Evolutionary conservation across 1,140 invertebrate genomes (phyloP), one percentile per base, ranked within the genome.

Genomic region (Coelopa frigida): DNA sequence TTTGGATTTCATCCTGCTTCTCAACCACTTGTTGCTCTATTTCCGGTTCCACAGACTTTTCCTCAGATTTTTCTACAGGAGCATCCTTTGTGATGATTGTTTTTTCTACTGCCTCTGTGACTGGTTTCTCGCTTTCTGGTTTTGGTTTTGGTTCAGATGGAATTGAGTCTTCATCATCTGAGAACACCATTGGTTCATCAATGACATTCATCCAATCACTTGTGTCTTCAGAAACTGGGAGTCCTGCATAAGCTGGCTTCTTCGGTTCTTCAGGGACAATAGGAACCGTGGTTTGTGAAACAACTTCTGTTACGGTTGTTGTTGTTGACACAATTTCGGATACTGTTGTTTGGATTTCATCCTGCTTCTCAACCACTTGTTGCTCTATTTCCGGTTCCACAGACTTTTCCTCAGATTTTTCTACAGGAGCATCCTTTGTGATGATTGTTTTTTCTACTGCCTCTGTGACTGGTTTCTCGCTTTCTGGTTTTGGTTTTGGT

Each of bases 121-220:
- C 35, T 14, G 14, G 14, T 40, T 40, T 10, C 5, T 10, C 23
- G 5, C n/a, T n/a, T n/a, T n/a, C n/a, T n/a, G n/a, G n/a, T n/a
- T n/a, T n/a, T n/a, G 22, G 4, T 12, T 21, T n/a, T 21, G 40
- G 32, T 20, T 50, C 31, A 4, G n/a, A 17, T 17, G 35, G 26
- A 24, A 21, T 12, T 3, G 7, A 17, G 6, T 41, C 50, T 51
- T 72, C 68, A 17, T 71, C 70, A 41, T 72, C 68, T 15, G 62
- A 60, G 48, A 74, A 68, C 10, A 56, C 50, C 24, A 75, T 67
- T 38, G 70, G 62, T 57, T 73, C 70, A 52, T 77, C 74, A 32
- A 77, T 49, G 41, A 74, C 63, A 57, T 70, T 64, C 60, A 78
- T 71, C 70, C 73, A 78, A 11, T 68, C 55, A 49, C 70, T 70